A percentile compares a stretch with the other conserved stretches of the same genome.
These are phyloP conservation scores for Nomada ferruginata DNA, from an alignment of 2,888 invertebrate species.

Conservation along the genomic window DNA sequence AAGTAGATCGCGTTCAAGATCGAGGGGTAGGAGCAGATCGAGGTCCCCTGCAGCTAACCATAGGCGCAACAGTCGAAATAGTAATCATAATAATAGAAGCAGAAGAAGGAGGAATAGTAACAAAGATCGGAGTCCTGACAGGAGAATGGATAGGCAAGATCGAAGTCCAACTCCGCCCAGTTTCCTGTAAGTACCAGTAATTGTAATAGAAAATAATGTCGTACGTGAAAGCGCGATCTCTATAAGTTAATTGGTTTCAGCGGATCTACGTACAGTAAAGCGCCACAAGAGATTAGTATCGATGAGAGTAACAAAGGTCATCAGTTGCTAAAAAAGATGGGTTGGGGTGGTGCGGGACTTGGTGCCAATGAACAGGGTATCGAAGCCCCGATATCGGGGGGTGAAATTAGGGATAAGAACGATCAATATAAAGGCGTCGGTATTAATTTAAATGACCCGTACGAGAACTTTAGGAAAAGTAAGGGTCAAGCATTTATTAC, in stretches of 20 bases:
- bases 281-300: constrained; percentile 86
- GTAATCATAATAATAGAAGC: constrained; percentile 83
- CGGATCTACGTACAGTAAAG: constrained; percentile 83
- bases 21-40: constrained; percentile 84
- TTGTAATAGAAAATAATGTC: background rate
- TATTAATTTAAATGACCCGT: constrained; percentile 96
- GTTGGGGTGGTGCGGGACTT: constrained; percentile 97
- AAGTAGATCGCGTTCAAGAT: constrained; percentile 85
- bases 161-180: constrained; percentile 89
- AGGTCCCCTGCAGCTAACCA: constrained; percentile 83
- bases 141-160: constrained; percentile 81
- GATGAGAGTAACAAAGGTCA: constrained; percentile 98
- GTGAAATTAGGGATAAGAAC: constrained; percentile 94
- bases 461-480: constrained; percentile 98
- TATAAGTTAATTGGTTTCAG: constrained; percentile 59
- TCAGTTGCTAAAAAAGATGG: constrained; percentile 98
- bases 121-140: constrained; percentile 82
- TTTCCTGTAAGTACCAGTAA: constrained; percentile 87
- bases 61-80: constrained; percentile 80
- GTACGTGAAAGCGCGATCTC: background rate
- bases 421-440: constrained; percentile 99
- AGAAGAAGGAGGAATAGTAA: constrained; percentile 84
- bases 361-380: constrained; percentile 98
- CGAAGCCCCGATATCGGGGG: constrained; percentile 96
- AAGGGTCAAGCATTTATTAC: constrained; percentile 97